Evolutionary conservation across 2,113 vertebrate genomes (phyloP).

Genomic region (Grantiella picta): DNA sequence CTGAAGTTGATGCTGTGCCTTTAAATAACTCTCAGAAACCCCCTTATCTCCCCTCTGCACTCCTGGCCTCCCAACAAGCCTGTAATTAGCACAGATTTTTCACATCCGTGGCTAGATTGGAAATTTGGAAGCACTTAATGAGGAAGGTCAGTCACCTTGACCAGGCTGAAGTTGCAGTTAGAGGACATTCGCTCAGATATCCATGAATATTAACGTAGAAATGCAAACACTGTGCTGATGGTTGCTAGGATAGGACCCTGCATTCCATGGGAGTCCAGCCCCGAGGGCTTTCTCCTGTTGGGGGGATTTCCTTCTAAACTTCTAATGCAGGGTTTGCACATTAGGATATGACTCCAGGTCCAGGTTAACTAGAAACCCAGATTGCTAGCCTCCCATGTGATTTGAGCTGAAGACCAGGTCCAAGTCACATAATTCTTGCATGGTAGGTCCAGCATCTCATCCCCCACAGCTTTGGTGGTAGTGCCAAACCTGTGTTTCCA

Average conservation of each 20-base stretch:
- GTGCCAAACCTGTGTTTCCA: neutral
- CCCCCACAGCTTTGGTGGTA: neutral
- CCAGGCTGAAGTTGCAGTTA: constrained; percentile 70
- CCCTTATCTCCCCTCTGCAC: constrained; percentile 35
- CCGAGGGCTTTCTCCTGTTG: rapidly evolving
- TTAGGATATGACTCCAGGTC: neutral
- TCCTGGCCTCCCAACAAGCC: constrained; percentile 52
- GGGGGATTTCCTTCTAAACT: neutral
- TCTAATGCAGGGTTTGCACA: neutral
- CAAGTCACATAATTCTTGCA: neutral
- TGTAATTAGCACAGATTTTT: constrained; percentile 76
- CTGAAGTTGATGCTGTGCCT: neutral
- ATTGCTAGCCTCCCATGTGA: neutral
- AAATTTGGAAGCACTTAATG: constrained; percentile 75
- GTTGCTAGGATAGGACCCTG: neutral
- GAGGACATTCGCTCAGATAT: constrained; percentile 53
- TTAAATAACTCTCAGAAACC: constrained; percentile 33
- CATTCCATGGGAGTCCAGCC: neutral
- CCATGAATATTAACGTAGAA: constrained; percentile 60
- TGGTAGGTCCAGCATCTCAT: neutral
- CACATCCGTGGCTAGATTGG: constrained; percentile 60
- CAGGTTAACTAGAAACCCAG: neutral
- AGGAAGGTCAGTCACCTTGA: constrained; percentile 78
- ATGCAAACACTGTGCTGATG: neutral
- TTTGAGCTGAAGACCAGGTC: neutral